These are phyloP conservation scores for Hirundichthys speculiger DNA, from an alignment of 2,113 vertebrate genomes.

Conservation along the genomic window DNA sequence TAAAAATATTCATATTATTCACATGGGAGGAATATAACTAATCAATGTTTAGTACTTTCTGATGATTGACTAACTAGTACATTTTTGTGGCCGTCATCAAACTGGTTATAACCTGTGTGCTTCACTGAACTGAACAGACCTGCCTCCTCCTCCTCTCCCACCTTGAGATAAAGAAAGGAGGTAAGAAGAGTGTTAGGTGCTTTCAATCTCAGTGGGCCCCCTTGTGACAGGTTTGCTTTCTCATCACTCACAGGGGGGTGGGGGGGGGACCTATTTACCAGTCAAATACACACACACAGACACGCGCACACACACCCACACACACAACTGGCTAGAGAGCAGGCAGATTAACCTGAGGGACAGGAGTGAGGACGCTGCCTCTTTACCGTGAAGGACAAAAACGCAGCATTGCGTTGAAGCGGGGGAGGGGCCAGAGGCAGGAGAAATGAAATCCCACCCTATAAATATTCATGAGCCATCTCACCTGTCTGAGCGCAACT, in stretches of 20 bases:
- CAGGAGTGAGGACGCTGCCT: slow-evolving; percentile 76
- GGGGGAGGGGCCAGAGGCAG: slow-evolving; percentile 71
- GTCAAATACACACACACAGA: slow-evolving; percentile 38
- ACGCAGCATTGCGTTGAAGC: slow-evolving; percentile 66
- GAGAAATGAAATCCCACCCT: slow-evolving; percentile 74
- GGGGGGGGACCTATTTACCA: slow-evolving; percentile 72
- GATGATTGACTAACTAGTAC: not conserved
- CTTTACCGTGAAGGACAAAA: slow-evolving; percentile 81
- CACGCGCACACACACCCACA: slow-evolving; percentile 2
- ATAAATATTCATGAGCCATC: slow-evolving; percentile 81
- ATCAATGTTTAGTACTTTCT: not conserved
- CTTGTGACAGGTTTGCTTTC: slow-evolving; percentile 72
- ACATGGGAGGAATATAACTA: not conserved
- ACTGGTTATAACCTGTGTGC: slow-evolving; percentile 23
- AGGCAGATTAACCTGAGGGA: slow-evolving; percentile 80
- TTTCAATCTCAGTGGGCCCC: slow-evolving; percentile 67
- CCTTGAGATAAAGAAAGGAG: slow-evolving; percentile 22
- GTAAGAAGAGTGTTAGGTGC: slow-evolving; percentile 56
- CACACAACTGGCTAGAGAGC: slow-evolving; percentile 56
- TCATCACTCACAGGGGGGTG: slow-evolving; percentile 72
- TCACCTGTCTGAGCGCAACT: slow-evolving; percentile 80
- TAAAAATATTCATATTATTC: too few species aligned
- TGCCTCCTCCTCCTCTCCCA: slow-evolving; percentile 11
- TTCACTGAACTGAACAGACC: slow-evolving; percentile 31
- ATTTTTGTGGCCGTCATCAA: slow-evolving; percentile 21